These are phyloP conservation scores for Pithys albifrons DNA, from an alignment of 2,113 vertebrate genomes.

Conservation along the genomic window DNA sequence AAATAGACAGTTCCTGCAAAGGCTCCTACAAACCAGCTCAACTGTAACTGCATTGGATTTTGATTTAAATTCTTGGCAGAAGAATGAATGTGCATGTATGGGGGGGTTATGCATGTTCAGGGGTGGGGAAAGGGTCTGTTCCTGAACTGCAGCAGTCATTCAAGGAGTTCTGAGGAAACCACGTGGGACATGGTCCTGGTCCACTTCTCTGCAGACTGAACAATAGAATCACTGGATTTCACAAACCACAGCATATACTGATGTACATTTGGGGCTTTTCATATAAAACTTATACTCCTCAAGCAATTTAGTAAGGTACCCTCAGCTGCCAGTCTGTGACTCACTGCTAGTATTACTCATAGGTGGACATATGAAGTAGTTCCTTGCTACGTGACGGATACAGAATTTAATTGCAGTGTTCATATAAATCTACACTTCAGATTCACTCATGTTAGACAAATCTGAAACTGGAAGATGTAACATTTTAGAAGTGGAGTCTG, in stretches of 20 bases:
- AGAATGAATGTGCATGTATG: background rate
- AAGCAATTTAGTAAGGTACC: background rate
- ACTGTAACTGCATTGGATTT: background rate
- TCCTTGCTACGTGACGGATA: background rate
- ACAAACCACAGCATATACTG: background rate
- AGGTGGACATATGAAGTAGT: background rate
- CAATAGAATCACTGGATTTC: background rate
- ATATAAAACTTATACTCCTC: background rate
- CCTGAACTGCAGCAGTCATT: background rate
- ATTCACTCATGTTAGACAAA: background rate
- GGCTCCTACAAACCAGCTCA: conserved; percentile 1
- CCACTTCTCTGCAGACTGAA: background rate
- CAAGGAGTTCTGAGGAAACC: background rate
- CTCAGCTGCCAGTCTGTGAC: background rate
- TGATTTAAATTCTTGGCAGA: conserved; percentile 39
- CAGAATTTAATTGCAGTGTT: background rate
- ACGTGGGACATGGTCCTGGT: background rate
- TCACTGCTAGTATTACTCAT: background rate
- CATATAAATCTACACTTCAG: background rate
- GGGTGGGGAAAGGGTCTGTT: background rate
- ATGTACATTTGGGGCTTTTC: background rate
- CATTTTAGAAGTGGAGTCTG: background rate
- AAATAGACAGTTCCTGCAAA: background rate
- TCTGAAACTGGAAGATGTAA: background rate
- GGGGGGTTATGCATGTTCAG: background rate